A percentile compares a stretch with the other conserved stretches of the same genome.
phyloP scores from a whole-genome alignment of 2,797 vertebrate species.

The Cyclura pinguis region DNA sequence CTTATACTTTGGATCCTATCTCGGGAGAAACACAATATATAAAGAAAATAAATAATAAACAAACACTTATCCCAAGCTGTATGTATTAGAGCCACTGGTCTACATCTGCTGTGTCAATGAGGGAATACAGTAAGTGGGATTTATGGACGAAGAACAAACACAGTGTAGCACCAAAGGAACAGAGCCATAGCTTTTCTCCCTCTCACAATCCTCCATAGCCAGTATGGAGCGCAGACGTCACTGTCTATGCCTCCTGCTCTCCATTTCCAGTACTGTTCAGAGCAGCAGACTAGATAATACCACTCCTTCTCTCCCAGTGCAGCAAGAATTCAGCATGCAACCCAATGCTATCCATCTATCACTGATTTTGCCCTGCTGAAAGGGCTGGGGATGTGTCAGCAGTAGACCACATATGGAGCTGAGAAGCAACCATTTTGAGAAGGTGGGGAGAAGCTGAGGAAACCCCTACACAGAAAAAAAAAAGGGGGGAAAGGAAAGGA shows the following conservation, averaged over 20 bases:
- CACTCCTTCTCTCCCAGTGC: no score
- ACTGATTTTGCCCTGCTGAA: no score
- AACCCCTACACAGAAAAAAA: neutral
- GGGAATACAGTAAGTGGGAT: neutral
- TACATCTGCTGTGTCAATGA: neutral
- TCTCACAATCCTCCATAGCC: neutral
- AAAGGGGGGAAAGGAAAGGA: neutral
- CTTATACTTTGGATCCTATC: neutral
- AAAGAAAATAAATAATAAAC: neutral
- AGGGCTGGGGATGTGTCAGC: no score
- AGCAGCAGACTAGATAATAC: no score
- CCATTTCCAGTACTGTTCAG: no score
- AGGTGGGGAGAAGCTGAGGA: neutral
- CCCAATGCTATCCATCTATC: no score
- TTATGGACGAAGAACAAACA: neutral
- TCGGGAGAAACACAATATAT: no score
- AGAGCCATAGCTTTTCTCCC: neutral
- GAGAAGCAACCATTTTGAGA: neutral
- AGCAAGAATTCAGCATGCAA: no score
- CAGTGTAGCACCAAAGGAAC: neutral
- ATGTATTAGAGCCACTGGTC: neutral
- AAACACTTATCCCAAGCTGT: neutral
- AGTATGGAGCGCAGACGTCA: neutral
- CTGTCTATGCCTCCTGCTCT: neutral
- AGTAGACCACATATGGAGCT: no score